phyloP scores from a whole-genome alignment of 92 coral and sea anemone genomes.

The Desmophyllum pertusum region DNA sequence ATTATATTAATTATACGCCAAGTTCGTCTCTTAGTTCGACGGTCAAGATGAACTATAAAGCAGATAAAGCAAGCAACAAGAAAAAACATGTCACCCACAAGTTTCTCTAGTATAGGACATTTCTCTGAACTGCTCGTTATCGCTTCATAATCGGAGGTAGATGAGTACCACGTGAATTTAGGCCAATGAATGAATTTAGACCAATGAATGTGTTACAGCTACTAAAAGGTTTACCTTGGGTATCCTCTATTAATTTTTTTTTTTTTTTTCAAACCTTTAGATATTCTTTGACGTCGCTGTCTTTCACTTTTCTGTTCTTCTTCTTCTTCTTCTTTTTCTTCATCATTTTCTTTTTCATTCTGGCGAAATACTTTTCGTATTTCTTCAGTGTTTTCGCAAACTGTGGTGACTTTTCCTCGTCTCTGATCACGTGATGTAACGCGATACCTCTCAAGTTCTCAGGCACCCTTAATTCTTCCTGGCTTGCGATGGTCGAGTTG shows the following conservation, averaged over 20 bases:
- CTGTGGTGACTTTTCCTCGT: background rate
- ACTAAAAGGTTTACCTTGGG: background rate
- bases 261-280: slow-evolving; percentile 35
- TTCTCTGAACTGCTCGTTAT: no score
- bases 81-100: no score
- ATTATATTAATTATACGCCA: no score
- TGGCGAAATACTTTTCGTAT: slow-evolving; percentile 24
- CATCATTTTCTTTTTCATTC: slow-evolving; percentile 1
- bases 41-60: no score
- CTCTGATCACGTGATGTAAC: slow-evolving; percentile 68
- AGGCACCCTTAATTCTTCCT: slow-evolving; percentile 47
- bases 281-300: slow-evolving; percentile 30
- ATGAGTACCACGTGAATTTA: no score
- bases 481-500: slow-evolving; percentile 41
- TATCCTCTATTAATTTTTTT: background rate
- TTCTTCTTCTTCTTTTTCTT: slow-evolving; percentile 9
- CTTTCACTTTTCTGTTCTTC: slow-evolving; percentile 5
- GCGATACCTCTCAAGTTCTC: slow-evolving; percentile 43
- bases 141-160: no score
- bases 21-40: no score
- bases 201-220: background rate
- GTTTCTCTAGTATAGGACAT: no score
- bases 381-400: slow-evolving; percentile 24
- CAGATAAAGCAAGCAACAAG: no score
- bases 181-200: no score